Conservation (phyloP, 2,888 invertebrate species). For the Hydrotaea cyrtoneurina region DNA sequence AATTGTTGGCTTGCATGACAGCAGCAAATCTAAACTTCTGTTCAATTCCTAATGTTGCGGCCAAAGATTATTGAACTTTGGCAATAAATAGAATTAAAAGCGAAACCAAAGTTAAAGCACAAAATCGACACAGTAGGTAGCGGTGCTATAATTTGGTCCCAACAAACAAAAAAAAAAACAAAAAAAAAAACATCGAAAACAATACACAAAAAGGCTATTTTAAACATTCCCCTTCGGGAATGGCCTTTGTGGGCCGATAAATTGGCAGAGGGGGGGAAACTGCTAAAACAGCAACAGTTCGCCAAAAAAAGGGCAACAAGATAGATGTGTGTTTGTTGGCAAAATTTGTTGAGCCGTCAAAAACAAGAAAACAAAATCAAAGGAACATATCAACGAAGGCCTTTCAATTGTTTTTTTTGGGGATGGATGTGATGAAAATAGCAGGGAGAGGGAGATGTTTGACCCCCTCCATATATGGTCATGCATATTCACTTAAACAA, state of each 20-base stretch:
- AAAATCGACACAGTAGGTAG: background rate
- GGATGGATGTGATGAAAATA: background rate
- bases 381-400: no score
- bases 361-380: background rate
- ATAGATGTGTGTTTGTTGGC: no score
- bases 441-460: no score
- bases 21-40: background rate
- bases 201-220: background rate
- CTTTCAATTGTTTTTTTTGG: background rate
- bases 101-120: background rate
- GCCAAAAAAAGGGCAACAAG: background rate
- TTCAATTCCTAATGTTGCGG: background rate
- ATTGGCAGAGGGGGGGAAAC: background rate
- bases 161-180: background rate
- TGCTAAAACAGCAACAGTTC: slow-evolving; percentile 6
- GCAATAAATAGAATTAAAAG: background rate
- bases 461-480: background rate
- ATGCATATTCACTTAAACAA: background rate
- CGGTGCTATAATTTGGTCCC: background rate
- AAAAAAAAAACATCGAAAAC: background rate
- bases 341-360: background rate
- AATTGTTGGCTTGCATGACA: background rate
- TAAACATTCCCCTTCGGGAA: background rate
- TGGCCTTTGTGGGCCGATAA: background rate
- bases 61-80: slow-evolving; percentile 5